Evolutionary conservation across 2,113 vertebrate species (phyloP).

Genomic region (Ophiodon elongatus): DNA sequence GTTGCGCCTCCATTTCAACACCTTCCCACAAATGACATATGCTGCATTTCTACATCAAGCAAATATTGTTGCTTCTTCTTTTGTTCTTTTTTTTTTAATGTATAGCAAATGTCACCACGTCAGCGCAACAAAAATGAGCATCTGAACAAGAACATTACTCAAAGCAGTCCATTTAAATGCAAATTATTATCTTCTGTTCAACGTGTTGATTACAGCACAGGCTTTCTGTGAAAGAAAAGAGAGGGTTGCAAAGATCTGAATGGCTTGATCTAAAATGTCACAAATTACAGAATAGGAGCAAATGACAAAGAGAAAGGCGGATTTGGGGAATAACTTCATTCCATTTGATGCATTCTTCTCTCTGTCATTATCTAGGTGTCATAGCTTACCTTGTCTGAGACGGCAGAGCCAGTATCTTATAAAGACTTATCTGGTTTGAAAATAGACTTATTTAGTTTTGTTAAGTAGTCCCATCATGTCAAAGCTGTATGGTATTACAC

Average conservation of each 20-base stretch:
- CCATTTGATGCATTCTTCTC: background rate
- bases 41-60: background rate
- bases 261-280: background rate
- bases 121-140: background rate
- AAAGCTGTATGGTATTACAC: background rate
- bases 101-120: background rate
- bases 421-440: background rate
- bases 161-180: constrained; percentile 32
- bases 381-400: no score
- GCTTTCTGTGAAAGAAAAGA: background rate
- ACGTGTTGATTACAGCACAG: background rate
- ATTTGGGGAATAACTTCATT: background rate
- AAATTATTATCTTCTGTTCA: constrained; percentile 4
- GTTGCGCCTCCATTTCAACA: background rate
- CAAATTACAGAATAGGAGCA: background rate
- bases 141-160: background rate
- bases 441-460: background rate
- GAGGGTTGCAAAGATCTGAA: background rate
- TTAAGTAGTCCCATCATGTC: background rate
- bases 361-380: background rate
- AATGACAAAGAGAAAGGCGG: background rate
- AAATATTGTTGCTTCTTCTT: background rate
- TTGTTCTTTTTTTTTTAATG: background rate
- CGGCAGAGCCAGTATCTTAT: no score
- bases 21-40: constrained; percentile 4